Evolutionary conservation across 2,888 invertebrate species (phyloP).

Genomic region (Poecilobothrus nobilitatus): DNA sequence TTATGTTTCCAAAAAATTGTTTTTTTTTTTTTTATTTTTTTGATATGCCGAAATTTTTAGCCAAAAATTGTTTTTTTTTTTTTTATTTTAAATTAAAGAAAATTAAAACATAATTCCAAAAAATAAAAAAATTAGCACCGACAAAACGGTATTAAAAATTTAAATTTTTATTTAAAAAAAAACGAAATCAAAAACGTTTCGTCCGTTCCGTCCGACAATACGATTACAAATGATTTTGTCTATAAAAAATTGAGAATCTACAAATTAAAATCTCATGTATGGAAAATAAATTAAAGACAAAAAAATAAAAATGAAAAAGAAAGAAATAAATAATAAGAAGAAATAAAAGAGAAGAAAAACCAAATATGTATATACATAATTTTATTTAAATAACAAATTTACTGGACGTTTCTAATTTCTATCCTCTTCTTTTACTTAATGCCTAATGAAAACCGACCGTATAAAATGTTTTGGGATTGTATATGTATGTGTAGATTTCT

Average conservation of each 20-base stretch:
- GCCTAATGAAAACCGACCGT: too few relatives aligned
- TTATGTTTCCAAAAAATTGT: conserved; percentile 8
- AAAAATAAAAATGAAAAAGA: neutral
- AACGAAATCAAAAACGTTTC: conserved; percentile 34
- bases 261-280: neutral
- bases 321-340: neutral
- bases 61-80: neutral
- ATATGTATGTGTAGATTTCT: too few relatives aligned
- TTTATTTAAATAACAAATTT: too few relatives aligned
- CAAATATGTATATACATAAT: too few relatives aligned
- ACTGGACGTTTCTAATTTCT: too few relatives aligned
- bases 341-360: neutral
- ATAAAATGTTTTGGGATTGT: too few relatives aligned
- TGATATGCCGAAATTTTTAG: conserved; percentile 11
- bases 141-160: neutral
- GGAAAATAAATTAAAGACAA: neutral
- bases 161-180: neutral
- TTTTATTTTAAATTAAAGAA: neutral
- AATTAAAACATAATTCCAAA: neutral
- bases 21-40: neutral
- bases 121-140: neutral
- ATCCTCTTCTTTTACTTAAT: too few relatives aligned
- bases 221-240: conserved; percentile 38
- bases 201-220: conserved; percentile 38
- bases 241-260: neutral